Conservation (phyloP, 2,113 vertebrate species). For the Ptyas mucosa region DNA sequence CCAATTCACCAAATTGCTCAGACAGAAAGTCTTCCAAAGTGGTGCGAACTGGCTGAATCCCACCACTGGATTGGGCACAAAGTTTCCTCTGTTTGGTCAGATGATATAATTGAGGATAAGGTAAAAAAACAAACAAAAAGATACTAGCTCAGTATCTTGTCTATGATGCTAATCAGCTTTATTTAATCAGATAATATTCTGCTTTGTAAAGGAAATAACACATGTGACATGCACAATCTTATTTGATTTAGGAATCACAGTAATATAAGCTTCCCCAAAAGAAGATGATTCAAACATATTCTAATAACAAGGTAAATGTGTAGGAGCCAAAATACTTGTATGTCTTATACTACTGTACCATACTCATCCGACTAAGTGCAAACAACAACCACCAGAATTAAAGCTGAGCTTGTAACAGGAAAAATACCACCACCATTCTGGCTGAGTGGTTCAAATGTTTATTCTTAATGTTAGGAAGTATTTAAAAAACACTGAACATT, state of each 20-base stretch:
- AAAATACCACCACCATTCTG: neutral
- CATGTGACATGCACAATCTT: neutral
- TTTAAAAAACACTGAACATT: neutral
- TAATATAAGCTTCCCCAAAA: neutral
- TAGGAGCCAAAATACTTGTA: neutral
- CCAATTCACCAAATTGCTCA: no score
- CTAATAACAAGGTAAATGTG: neutral
- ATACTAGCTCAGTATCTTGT: neutral
- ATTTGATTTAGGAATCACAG: neutral
- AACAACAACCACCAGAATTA: neutral
- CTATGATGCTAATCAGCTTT: neutral
- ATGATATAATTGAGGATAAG: neutral
- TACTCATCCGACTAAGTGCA: neutral
- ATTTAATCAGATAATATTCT: neutral
- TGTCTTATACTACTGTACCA: neutral
- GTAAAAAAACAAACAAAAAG: neutral
- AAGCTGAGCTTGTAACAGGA: neutral
- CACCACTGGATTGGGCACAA: neutral
- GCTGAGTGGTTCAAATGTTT: neutral
- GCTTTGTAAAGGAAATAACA: neutral
- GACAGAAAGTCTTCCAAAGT: no score
- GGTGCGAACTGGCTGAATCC: no score
- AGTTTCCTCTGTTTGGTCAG: neutral
- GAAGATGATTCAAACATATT: neutral
- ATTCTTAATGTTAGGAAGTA: neutral